A percentile compares a stretch with the other conserved stretches of the same genome.
phyloP scores from a whole-genome alignment of 2,113 vertebrate species.

The Odobenus rosmarus region DNA sequence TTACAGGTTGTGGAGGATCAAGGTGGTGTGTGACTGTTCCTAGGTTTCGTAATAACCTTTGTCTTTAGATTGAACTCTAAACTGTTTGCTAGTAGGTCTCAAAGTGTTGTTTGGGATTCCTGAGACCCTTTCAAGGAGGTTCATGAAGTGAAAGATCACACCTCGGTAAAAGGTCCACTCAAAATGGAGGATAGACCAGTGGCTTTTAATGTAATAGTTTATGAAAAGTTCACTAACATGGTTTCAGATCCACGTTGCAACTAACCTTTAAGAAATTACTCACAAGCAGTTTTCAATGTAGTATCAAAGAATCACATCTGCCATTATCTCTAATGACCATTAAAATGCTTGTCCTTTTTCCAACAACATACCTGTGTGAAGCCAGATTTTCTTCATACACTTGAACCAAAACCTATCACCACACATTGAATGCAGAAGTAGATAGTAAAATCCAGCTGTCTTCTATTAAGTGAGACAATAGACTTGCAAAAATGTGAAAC shows the following conservation, averaged over 20 bases:
- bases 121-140: not conserved
- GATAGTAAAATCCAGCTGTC: not conserved
- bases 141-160: not conserved
- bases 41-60: not conserved
- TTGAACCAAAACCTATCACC: not conserved
- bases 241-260: not conserved
- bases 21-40: not conserved
- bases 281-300: not conserved
- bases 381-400: not conserved
- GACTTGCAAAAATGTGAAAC: not conserved
- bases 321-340: not conserved
- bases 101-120: not conserved
- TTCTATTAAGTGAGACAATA: not conserved
- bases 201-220: not conserved
- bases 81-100: not conserved
- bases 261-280: not conserved
- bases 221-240: not conserved
- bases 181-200: not conserved
- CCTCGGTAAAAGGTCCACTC: not conserved
- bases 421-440: not conserved
- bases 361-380: not conserved
- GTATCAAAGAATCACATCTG: not conserved
- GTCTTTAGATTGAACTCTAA: not conserved
- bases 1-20: not conserved
- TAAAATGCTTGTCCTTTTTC: not conserved